Base-by-base conservation (phyloP, 2,113 vertebrate genomes). In the Lanius collurio region DNA sequence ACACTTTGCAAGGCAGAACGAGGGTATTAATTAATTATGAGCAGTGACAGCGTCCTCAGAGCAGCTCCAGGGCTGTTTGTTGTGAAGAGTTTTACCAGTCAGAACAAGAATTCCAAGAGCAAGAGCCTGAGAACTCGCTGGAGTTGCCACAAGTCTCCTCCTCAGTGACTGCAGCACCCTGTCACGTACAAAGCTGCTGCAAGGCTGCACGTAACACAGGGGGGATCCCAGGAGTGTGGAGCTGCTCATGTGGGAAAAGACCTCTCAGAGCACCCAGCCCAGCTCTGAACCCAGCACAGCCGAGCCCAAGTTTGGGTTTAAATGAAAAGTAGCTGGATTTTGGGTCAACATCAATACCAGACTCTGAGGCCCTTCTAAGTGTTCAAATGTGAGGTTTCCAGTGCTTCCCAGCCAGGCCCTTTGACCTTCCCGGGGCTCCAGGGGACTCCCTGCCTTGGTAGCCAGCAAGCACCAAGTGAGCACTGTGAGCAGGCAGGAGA, bases 11-110 rank as follows among this genome's bases (percentile, higher is more conserved):
- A 83, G 5, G 69, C 74, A 87, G 64, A 81, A 17, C 14, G 4
- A 35, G 7, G 2, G 9, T 10, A 3, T 10, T 59, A 20, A 86
- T 56, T 52, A 68, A 39, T 52, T 16, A 46, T 2, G 0, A 6
- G 8, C 1, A 42, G 47, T 0, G 9, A 13, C 26, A 33, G 67
- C 1, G 0, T 24, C 42, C 65, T 39, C 10, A 0, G 6, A 23
- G 55, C 31, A 35, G 44, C 64, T 35, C n/a, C 41, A 4, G 37
- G 53, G 33, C 20, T 30, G 31, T 15, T 27, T 57, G 74, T 1
- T 55, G 67, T 9, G 53, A 49, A 33, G 47, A 26, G 17, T 5
- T 46, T 37, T 6, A 24, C 23, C 17, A 49, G 27, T 8, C 3
- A 11, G 4, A 60, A 47, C 13, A 44, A 64, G 31, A 77, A 87